Evolutionary conservation across 2,797 vertebrate genomes (phyloP).

Genomic region (Poecile montanus): DNA sequence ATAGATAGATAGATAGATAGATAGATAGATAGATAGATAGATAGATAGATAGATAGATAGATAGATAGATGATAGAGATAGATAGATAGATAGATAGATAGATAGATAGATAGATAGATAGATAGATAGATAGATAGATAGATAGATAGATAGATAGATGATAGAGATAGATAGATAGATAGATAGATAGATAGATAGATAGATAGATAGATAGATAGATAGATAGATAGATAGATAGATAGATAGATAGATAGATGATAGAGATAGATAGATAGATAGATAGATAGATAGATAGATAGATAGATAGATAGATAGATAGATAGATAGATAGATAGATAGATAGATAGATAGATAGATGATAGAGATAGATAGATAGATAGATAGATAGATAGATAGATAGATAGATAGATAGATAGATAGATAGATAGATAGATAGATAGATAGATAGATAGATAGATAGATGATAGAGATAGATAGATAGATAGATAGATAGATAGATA

Average conservation of each 20-base stretch:
- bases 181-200: background rate
- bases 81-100: background rate
- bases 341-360: background rate
- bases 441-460: background rate
- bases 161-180: background rate
- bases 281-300: background rate
- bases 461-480: background rate
- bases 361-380: background rate
- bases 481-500: background rate
- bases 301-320: background rate
- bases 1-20: too few species aligned
- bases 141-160: background rate
- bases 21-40: too few species aligned
- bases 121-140: background rate
- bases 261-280: background rate
- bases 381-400: too few species aligned
- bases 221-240: too few species aligned
- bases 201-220: background rate
- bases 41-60: background rate
- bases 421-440: background rate
- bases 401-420: too few species aligned
- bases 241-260: too few species aligned
- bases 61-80: background rate
- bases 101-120: background rate
- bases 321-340: background rate